phyloP scores from a whole-genome alignment of 2,113 vertebrate genomes.

The Rhynchomys soricoides region DNA sequence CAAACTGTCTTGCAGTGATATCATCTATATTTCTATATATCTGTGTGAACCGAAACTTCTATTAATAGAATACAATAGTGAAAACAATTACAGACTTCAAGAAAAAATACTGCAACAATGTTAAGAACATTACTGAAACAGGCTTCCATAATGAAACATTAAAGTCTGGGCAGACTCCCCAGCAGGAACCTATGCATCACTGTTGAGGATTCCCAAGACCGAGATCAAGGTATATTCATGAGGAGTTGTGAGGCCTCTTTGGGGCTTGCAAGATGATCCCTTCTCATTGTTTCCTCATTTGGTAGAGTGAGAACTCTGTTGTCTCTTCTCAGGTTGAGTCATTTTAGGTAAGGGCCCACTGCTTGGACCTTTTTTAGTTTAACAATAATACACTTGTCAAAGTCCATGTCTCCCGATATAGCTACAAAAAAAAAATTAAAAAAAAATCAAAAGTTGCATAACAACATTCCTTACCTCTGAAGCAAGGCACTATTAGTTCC shows the following conservation, averaged over 20 bases:
- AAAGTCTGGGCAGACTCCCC: not conserved
- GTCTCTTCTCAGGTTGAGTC: not conserved
- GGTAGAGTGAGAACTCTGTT: not conserved
- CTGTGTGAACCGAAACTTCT: slow-evolving; percentile 32
- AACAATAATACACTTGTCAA: not conserved
- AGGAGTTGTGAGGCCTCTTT: not conserved
- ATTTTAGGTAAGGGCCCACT: not conserved
- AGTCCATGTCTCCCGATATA: not conserved
- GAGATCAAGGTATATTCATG: not conserved
- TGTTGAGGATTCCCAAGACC: not conserved
- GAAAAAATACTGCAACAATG: not conserved
- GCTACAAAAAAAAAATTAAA: not conserved
- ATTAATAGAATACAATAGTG: not conserved
- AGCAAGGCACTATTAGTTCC: not conserved
- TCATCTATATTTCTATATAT: not conserved
- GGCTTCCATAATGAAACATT: not conserved
- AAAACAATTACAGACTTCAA: slow-evolving; percentile 13
- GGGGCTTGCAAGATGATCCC: not conserved
- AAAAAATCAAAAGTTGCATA: not conserved
- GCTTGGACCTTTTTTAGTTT: not conserved
- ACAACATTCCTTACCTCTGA: not conserved
- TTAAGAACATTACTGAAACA: not conserved
- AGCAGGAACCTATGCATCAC: not conserved
- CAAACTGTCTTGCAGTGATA: not conserved
- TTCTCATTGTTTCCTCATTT: not conserved